These are phyloP conservation scores for Drosophila lacertosa DNA, from an alignment of 1,140 invertebrate species.

Conservation along the genomic window DNA sequence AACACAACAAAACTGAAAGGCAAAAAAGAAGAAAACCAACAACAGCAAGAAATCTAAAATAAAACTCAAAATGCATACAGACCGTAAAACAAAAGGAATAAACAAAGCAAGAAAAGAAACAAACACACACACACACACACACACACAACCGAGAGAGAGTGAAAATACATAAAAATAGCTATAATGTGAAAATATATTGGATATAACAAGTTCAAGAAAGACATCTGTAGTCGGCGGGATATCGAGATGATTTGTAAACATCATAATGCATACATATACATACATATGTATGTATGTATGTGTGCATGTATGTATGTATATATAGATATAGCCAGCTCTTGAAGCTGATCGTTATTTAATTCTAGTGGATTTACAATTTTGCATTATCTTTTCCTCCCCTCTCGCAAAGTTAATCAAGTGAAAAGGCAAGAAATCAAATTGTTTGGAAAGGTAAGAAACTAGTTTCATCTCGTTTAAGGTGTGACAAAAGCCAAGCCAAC, in stretches of 20 bases:
- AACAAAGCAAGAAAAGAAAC: conserved; percentile 21
- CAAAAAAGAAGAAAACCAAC: conserved; percentile 16
- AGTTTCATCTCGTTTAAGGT: conserved; percentile 32
- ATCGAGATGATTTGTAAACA: not conserved
- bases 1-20: conserved; percentile 36
- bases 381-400: not conserved
- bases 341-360: too few relatives aligned
- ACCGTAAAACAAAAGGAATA: conserved; percentile 45
- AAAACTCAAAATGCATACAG: conserved; percentile 56
- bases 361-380: conserved; percentile 6
- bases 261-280: not conserved
- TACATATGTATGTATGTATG: too few relatives aligned
- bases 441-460: conserved; percentile 35
- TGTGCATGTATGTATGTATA: not conserved
- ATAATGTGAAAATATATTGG: conserved; percentile 10
- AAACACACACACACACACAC: conserved; percentile 11
- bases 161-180: conserved; percentile 21
- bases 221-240: not conserved
- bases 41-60: conserved; percentile 29
- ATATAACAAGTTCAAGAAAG: conserved; percentile 15
- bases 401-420: conserved; percentile 25
- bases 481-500: conserved; percentile 18
- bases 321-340: not conserved
- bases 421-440: conserved; percentile 23
- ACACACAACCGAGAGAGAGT: too few relatives aligned